These are phyloP conservation scores for Penaeus vannamei DNA, from an alignment of 1,140 invertebrate genomes.

Conservation along the genomic window DNA sequence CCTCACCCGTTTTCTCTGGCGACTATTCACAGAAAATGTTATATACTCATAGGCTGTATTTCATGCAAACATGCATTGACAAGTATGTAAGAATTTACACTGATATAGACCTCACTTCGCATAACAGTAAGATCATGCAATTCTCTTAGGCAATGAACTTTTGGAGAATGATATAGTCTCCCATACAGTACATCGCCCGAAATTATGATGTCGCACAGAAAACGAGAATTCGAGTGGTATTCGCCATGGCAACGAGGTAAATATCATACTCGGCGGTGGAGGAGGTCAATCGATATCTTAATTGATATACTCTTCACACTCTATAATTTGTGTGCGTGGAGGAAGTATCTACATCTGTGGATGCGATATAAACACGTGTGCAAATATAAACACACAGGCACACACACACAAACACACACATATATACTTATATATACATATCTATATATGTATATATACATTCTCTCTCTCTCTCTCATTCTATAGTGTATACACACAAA, in stretches of 20 bases:
- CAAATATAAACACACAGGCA: too few species aligned
- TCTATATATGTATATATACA: too few species aligned
- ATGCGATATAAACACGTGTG: too few species aligned
- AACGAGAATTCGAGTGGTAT: constrained; percentile 28
- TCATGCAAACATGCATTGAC: not conserved
- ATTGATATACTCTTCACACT: not conserved
- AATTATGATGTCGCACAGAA: constrained; percentile 11
- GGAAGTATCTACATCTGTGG: too few species aligned
- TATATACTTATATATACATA: too few species aligned
- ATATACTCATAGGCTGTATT: not conserved
- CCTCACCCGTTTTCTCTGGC: constrained; percentile 42
- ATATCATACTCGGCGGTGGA: constrained; percentile 21
- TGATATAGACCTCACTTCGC: not conserved
- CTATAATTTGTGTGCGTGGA: too few species aligned
- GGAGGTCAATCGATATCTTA: constrained; percentile 3
- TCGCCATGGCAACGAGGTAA: constrained; percentile 57
- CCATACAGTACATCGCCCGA: not conserved
- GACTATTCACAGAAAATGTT: constrained; percentile 34
- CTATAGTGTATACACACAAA: too few species aligned
- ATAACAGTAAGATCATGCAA: not conserved
- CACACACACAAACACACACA: too few species aligned
- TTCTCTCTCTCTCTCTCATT: too few species aligned
- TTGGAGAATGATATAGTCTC: not conserved
- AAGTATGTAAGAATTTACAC: not conserved
- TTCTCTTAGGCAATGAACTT: not conserved